These are phyloP conservation scores for Euborellia annulipes DNA, from an alignment of 1,140 invertebrate genomes.

Conservation along the genomic window DNA sequence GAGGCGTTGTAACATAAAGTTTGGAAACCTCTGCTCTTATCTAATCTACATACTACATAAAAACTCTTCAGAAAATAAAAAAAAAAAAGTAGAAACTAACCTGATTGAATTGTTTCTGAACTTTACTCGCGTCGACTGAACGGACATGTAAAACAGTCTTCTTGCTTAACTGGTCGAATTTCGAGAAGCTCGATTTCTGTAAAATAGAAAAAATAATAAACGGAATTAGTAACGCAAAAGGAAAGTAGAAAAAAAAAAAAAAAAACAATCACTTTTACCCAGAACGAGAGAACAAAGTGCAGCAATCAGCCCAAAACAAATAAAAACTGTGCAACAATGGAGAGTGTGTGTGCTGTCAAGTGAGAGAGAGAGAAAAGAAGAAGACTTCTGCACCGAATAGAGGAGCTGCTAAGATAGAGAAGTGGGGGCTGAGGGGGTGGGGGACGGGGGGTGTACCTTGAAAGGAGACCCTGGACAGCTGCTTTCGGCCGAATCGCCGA, in stretches of 20 bases:
- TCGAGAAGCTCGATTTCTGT: conserved; percentile 62
- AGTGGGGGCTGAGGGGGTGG: neutral
- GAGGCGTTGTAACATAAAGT: too few species aligned
- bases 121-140: conserved; percentile 46
- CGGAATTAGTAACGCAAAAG: conserved; percentile 5
- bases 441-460: conserved; percentile 17
- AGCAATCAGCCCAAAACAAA: too few species aligned
- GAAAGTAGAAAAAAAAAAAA: too few species aligned
- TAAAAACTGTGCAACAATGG: too few species aligned
- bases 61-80: too few species aligned
- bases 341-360: neutral
- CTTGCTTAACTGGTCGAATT: conserved; percentile 55
- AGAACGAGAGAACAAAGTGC: neutral
- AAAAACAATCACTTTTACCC: too few species aligned
- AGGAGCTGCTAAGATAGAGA: neutral
- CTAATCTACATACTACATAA: too few species aligned
- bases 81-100: conserved; percentile 39
- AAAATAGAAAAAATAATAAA: conserved; percentile 22
- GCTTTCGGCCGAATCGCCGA: conserved; percentile 19
- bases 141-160: conserved; percentile 48
- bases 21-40: too few species aligned
- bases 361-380: neutral
- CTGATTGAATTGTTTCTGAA: conserved; percentile 46
- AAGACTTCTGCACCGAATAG: neutral
- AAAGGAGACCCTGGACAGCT: conserved; percentile 12